Percentiles rank a stretch among this genome's conserved stretches.
Evolutionary conservation across 53 echinoderm and acorn worm genomes (phyloP).

Genomic region (Echinometra lucunter): DNA sequence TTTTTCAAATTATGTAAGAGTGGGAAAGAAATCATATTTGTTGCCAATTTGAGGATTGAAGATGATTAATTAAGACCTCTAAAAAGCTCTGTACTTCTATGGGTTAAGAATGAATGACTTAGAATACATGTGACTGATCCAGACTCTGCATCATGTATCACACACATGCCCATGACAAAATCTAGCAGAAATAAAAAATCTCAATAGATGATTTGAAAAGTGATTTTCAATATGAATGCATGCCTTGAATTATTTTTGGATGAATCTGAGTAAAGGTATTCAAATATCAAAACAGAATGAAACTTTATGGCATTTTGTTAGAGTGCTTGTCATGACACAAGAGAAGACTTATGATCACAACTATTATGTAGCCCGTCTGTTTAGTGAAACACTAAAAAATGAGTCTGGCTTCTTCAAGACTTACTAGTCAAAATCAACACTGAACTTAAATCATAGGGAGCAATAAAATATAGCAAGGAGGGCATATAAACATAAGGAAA

Average conservation of each 20-base stretch:
- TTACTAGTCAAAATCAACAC: too few relatives aligned
- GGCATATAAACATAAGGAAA: too few relatives aligned
- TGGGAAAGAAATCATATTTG: too few relatives aligned
- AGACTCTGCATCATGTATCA: constrained; percentile 26
- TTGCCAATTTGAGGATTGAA: too few relatives aligned
- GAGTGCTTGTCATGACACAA: constrained; percentile 23
- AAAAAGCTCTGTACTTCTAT: too few relatives aligned
- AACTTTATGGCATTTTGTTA: not conserved
- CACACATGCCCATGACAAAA: not conserved
- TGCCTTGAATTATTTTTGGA: constrained; percentile 19
- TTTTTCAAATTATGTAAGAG: too few relatives aligned
- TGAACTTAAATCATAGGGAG: too few relatives aligned
- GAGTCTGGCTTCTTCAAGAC: not conserved
- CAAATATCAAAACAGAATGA: constrained; percentile 12
- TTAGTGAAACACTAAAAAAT: not conserved
- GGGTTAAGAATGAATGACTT: constrained; percentile 46
- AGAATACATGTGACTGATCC: constrained; percentile 21
- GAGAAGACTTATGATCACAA: not conserved
- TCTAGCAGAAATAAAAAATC: not conserved
- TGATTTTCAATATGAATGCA: not conserved
- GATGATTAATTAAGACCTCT: too few relatives aligned
- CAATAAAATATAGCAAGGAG: too few relatives aligned
- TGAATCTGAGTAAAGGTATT: constrained; percentile 7
- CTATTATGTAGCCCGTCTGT: constrained; percentile 50
- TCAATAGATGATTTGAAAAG: not conserved